A percentile compares a stretch with the other conserved stretches of the same genome.
phyloP scores from a whole-genome alignment of 2,888 invertebrate species.

The Adelphocoris suturalis region DNA sequence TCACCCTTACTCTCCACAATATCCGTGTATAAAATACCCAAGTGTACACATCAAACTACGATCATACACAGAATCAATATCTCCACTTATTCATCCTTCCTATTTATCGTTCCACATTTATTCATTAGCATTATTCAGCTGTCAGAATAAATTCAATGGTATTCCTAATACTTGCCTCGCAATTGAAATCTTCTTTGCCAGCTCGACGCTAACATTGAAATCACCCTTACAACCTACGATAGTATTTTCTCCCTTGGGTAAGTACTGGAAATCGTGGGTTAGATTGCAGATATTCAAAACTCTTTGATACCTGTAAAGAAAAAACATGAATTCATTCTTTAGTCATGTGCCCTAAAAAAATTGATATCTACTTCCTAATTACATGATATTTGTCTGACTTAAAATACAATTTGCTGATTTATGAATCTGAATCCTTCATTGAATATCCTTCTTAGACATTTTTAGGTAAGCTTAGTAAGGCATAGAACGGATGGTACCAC shows the following conservation, averaged over 20 bases:
- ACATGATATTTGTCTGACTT: not conserved
- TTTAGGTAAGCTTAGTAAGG: too few species aligned
- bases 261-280: conserved; percentile 48
- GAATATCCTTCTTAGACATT: too few species aligned
- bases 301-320: conserved; percentile 45
- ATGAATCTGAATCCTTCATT: not conserved
- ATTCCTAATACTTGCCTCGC: conserved; percentile 47
- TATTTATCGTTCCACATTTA: too few species aligned
- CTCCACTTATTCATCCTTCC: too few species aligned
- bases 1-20: too few species aligned
- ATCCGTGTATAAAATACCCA: too few species aligned
- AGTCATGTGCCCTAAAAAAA: not conserved
- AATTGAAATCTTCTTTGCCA: conserved; percentile 61
- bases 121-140: too few species aligned
- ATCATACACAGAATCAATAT: too few species aligned
- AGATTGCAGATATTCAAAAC: conserved; percentile 58
- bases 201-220: conserved; percentile 8
- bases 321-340: not conserved
- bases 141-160: too few species aligned
- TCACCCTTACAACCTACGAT: conserved; percentile 59
- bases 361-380: too few species aligned
- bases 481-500: too few species aligned
- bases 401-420: not conserved
- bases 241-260: conserved; percentile 50
- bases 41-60: too few species aligned